Base-by-base conservation (phyloP, 1,140 invertebrate species). In the Zaprionus ornatus region DNA sequence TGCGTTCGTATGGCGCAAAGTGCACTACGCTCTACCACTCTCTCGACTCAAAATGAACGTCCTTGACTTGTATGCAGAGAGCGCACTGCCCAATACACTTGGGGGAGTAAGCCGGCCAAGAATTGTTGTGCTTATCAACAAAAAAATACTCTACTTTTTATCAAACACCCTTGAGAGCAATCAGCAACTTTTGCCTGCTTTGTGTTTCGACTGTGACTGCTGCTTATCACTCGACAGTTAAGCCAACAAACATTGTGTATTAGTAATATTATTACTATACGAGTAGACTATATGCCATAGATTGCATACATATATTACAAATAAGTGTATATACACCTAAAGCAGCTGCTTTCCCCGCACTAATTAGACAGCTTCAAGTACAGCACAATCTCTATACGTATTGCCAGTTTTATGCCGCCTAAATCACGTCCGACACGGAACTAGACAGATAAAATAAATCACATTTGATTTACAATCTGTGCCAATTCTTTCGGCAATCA, bases 391-490 rank as follows among this genome's bases (percentile, higher is more conserved):
- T 45, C 15, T 7, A n/a, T 17, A 9, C 9, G 9, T 32, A 32
- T 3, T 32, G 29, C 12, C 45, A 45, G 35, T 45, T 74, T 69
- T 59, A 59, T 74, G 59, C 52, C 50, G 59, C 15, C 57, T 48
- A 68, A 68, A 61, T 56, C 50, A 37, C 10, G 52, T 48, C 57
- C 55, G n/a, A 63, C 40, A 25, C 72, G 72, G 72, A 74, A 74
- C 72, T 63, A 50, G 52, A 63, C 32, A 50, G 37, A 62, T 62
- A 48, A 56, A 29, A 66, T 57, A 66, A 57, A 57, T 66, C 52
- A 52, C 21, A 63, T 32, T 63, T 74, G 72, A 74, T 75, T 75
- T 54, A 64, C 56, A 66, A 56, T 76, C 60, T 76, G 61, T 71
- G 67, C 42, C 68, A 65, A 65, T 75, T 70, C 65, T 52, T 50